These are phyloP conservation scores for Varecia variegata DNA, from an alignment of 2,797 vertebrate genomes.

Conservation along the genomic window DNA sequence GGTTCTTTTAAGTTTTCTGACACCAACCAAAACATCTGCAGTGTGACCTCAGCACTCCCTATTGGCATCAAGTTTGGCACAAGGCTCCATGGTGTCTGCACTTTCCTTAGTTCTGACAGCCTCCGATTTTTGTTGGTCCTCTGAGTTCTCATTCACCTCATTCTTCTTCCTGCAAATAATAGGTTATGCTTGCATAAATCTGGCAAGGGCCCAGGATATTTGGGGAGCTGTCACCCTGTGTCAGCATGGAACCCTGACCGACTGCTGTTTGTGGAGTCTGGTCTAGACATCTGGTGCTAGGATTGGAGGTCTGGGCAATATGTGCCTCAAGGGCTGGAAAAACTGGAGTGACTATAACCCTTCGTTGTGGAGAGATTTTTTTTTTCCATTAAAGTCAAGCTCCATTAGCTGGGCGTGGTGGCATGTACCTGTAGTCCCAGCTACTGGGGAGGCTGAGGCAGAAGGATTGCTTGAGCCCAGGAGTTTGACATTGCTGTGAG, in stretches of 20 bases:
- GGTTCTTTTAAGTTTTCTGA: background rate
- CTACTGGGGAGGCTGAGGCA: too few relatives aligned
- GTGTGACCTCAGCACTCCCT: background rate
- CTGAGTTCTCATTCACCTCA: background rate
- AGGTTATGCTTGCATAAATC: background rate
- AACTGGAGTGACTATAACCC: background rate
- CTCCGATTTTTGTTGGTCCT: background rate
- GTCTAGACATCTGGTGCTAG: background rate
- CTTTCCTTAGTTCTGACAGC: background rate
- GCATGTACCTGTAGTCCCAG: too few relatives aligned
- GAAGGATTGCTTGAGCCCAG: too few relatives aligned
- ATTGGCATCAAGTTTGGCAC: background rate
- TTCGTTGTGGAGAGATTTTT: background rate
- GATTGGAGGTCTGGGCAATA: background rate
- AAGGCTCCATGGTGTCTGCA: background rate
- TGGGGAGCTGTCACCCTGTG: background rate
- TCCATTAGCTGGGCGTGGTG: too few relatives aligned
- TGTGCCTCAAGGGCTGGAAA: background rate
- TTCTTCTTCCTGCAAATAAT: background rate
- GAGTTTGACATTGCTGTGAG: too few relatives aligned
- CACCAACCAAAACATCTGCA: background rate
- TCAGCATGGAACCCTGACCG: background rate
- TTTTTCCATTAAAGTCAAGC: background rate
- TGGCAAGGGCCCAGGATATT: background rate
- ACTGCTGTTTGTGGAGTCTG: background rate